A percentile compares a stretch with the other conserved stretches of the same genome.
Evolutionary conservation across 2,888 invertebrate genomes (phyloP).

Genomic region (Ephialtes manifestator): DNA sequence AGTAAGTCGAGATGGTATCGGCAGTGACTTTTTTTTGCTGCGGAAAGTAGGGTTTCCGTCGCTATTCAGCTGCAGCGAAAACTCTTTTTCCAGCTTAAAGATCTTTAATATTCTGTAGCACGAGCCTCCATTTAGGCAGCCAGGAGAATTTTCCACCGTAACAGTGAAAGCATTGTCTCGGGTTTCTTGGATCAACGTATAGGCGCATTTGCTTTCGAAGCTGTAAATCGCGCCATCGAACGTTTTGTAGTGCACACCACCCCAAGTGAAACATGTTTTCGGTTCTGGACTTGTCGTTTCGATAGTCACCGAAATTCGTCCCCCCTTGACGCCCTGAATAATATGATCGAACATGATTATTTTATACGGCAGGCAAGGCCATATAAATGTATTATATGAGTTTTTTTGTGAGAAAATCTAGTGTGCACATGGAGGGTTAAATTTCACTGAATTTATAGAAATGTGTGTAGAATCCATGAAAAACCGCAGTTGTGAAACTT

Average conservation of each 20-base stretch:
- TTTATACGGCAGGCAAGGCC: too few relatives aligned
- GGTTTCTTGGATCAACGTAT: slow-evolving; percentile 91
- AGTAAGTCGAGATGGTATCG: slow-evolving; percentile 91
- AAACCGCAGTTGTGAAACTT: too few relatives aligned
- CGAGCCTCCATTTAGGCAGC: slow-evolving; percentile 86
- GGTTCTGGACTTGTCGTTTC: slow-evolving; percentile 85
- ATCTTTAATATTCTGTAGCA: slow-evolving; percentile 88
- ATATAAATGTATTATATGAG: too few relatives aligned
- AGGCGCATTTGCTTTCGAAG: slow-evolving; percentile 92
- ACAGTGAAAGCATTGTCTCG: slow-evolving; percentile 91
- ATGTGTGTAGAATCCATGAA: too few relatives aligned
- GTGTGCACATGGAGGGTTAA: too few relatives aligned
- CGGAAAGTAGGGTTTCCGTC: slow-evolving; percentile 72
- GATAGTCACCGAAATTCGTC: not conserved
- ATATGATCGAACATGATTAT: not conserved
- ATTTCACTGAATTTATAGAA: too few relatives aligned
- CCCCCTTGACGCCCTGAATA: slow-evolving; percentile 11
- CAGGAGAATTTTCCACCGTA: slow-evolving; percentile 87
- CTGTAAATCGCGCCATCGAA: slow-evolving; percentile 93
- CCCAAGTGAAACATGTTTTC: slow-evolving; percentile 93
- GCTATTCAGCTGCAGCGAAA: slow-evolving; percentile 86
- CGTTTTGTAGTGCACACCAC: slow-evolving; percentile 93
- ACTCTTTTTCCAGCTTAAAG: slow-evolving; percentile 91
- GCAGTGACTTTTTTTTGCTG: slow-evolving; percentile 85
- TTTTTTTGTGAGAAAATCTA: too few relatives aligned